Conservation (phyloP, 2,797 vertebrate genomes). For the Karalla daura region DNA sequence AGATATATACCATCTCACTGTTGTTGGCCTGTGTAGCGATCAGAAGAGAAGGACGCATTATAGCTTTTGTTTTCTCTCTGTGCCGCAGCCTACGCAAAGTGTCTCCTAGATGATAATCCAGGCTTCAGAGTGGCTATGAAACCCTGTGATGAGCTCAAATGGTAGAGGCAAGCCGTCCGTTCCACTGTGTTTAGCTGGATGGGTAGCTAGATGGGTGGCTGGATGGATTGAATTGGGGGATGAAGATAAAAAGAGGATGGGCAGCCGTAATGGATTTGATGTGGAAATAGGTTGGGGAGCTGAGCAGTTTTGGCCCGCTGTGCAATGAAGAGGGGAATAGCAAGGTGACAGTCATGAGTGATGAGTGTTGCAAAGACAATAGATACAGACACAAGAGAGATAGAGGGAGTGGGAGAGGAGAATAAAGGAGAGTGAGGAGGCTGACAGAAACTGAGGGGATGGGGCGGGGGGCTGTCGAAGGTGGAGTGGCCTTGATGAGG, state of each 20-base stretch:
- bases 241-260: slow-evolving; percentile 60
- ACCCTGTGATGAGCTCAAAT: slow-evolving; percentile 41
- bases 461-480: slow-evolving; percentile 9
- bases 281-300: slow-evolving; percentile 57
- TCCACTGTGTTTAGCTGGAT: too few relatives aligned
- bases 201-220: slow-evolving; percentile 58
- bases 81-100: slow-evolving; percentile 31
- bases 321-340: slow-evolving; percentile 41
- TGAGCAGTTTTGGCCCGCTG: slow-evolving; percentile 38
- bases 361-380: slow-evolving; percentile 51
- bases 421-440: slow-evolving; percentile 27
- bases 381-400: slow-evolving; percentile 34
- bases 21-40: slow-evolving; percentile 29
- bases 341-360: slow-evolving; percentile 45
- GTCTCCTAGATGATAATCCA: slow-evolving; percentile 38
- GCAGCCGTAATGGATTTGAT: slow-evolving; percentile 65
- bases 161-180: slow-evolving; percentile 38
- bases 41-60: slow-evolving; percentile 33
- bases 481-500: slow-evolving; percentile 55
- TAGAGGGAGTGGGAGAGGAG: slow-evolving; percentile 2
- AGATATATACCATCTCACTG: slow-evolving; percentile 44
- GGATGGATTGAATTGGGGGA: slow-evolving; percentile 57
- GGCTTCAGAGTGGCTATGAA: slow-evolving; percentile 30
- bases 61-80: slow-evolving; percentile 30
- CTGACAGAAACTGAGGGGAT: neutral